Conservation (phyloP, 30 jellyfish, hydroid and myxozoan species). For the Aurelia coerulea region DNA sequence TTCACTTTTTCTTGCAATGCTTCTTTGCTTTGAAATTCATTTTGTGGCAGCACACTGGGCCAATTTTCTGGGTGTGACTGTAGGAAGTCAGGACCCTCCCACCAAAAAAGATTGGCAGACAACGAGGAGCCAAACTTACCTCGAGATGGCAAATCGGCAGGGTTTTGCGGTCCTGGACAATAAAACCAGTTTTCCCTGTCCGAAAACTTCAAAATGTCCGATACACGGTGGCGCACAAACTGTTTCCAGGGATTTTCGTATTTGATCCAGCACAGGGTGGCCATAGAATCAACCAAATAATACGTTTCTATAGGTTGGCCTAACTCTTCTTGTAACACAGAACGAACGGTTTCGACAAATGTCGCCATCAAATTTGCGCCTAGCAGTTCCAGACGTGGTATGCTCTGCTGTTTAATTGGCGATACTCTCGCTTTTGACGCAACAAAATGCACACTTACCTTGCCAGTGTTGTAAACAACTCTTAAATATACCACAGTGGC, state of each 20-base stretch:
- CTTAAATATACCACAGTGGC: constrained; percentile 76
- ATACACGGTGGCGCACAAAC: constrained; percentile 46
- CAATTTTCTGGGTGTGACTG: constrained; percentile 32
- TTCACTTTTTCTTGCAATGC: constrained; percentile 46
- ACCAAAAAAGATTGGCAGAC: constrained; percentile 51
- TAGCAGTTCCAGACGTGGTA: constrained; percentile 80
- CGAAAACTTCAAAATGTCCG: constrained; percentile 35
- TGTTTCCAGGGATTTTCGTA: constrained; percentile 68
- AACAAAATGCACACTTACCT: constrained; percentile 39
- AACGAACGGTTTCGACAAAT: constrained; percentile 32
- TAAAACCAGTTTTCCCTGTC: constrained; percentile 48
- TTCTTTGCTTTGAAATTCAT: constrained; percentile 26
- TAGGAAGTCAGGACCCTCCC: constrained; percentile 65
- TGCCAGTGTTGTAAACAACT: constrained; percentile 49
- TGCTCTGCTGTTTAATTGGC: constrained; percentile 66
- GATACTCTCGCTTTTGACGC: constrained; percentile 80
- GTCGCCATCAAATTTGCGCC: constrained; percentile 68
- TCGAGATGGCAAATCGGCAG: constrained; percentile 67
- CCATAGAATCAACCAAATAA: constrained; percentile 78
- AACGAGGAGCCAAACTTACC: constrained; percentile 28
- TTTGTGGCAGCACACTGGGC: constrained; percentile 39
- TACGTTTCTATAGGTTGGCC: constrained; percentile 27
- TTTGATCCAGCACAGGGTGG: constrained; percentile 75
- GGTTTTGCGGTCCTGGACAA: constrained; percentile 54
- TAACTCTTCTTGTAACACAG: constrained; percentile 31